Evolutionary conservation across 2,797 vertebrate genomes (phyloP), one percentile per base, ranked within the genome.

Genomic region (Sparidentex hasta): DNA sequence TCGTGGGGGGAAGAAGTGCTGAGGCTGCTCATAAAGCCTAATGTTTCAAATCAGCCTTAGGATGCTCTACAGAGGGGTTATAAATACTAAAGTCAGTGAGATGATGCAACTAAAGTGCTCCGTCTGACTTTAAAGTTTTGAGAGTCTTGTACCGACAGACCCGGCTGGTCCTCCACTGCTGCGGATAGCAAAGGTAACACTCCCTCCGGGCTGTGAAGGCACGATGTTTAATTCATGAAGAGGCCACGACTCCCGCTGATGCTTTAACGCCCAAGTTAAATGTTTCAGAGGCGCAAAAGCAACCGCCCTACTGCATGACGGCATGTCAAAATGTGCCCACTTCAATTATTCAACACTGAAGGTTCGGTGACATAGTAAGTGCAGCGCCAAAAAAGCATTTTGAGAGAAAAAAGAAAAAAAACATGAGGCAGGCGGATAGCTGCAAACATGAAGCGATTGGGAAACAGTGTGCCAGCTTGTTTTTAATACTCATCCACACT

Each of bases 141-240:
- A 69, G 69, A 71, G 54, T 78, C 41, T 21, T 51, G 68, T 44
- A 48, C 59, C 73, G 75, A 67, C 9, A 51, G 25, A 74, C 64
- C n/a, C 63, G 41, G 80, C 48, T 68, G 54, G 46, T 74, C 48
- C 41, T 80, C 55, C 23, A 12, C 41, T 77, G 56, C 76, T 74
- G 78, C 13, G 20, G 55, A 86, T 64, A 74, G 76, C 57, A 83
- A 84, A 84, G 64, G 77, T 65, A 81, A 86, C 62, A 33, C 79
- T 74, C 70, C 76, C 74, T 73, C 68, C 77, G 83, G 84, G 80
- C 65, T 86, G 84, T 71, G 75, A 84, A 78, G 75, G 76, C 73
- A 82, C 48, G 23, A 85, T 91, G 71, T 85, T 92, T 93, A 88
- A 91, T 92, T 90, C 80, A 93, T 85, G 58, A 74, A 59, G 76